Evolutionary conservation across 1,140 invertebrate genomes (phyloP), one percentile per base, ranked within the genome.

Genomic region (Periplaneta americana): DNA sequence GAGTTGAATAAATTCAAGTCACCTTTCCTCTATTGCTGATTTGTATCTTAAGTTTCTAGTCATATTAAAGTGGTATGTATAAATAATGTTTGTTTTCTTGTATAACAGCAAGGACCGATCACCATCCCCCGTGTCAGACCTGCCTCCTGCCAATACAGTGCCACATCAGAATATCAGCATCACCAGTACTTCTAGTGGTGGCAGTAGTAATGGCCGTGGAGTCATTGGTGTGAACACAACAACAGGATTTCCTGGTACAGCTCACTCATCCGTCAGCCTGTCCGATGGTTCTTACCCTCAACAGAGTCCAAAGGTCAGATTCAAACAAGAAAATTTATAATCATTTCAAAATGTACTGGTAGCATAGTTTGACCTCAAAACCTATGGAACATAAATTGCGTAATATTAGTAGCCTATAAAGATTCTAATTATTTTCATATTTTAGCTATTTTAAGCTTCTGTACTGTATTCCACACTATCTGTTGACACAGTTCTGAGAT

Each of bases 81-180:
- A n/a, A n/a, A n/a, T 48, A 15, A 22, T 66, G 28, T n/a, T 28
- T 80, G 48, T 48, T 28, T 34, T 22, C 28, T 34, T 34, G 34
- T n/a, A 87, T 81, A 88, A 57, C 86, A 91, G 89, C 87, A 92
- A 90, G 89, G 91, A 91, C 85, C 89, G 88, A 85, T 89, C 89
- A 84, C 88, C 88, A 85, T 89, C 90, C 84, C 89, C 86, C 86
- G 87, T 88, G 83, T 81, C 37, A 82, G 82, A 84, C 83, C n/a
- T 85, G 82, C 75, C 82, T 84, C 82, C 83, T 32, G 39, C 34
- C 31, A 76, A 66, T 31, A 37, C 32, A 34, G 32, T 31, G 32
- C 34, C 39, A 28, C 80, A 80, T 35, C 80, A 80, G 17, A 80
- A 80, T 34, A 36, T 66, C 10, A 80, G 80, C 34, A 32, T 80